Conservation (phyloP, 2,113 vertebrate genomes). For the Synodontis membranacea region DNA sequence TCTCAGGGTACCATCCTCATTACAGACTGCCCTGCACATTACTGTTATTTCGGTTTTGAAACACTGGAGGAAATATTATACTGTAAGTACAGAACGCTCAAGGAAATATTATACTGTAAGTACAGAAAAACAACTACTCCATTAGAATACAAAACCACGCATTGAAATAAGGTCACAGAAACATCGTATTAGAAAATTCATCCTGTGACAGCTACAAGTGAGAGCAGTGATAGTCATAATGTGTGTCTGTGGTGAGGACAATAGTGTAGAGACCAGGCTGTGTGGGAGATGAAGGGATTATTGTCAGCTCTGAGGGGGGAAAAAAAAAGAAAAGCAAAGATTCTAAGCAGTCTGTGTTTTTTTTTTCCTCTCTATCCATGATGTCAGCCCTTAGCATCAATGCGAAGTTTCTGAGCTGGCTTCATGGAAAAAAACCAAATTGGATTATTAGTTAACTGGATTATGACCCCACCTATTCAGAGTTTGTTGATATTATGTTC, state of each 20-base stretch:
- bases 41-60: not conserved
- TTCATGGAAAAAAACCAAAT: conserved; percentile 6
- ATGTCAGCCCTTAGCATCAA: conserved; percentile 14
- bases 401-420: not conserved
- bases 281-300: conserved; percentile 15
- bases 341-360: not conserved
- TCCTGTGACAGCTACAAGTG: not conserved
- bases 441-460: not conserved
- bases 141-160: not conserved
- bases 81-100: not conserved
- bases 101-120: not conserved
- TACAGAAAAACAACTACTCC: not conserved
- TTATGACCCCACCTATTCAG: not conserved
- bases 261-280: conserved; percentile 12
- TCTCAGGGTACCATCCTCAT: not conserved
- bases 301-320: conserved; percentile 13
- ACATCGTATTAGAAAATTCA: not conserved
- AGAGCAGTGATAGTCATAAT: not conserved
- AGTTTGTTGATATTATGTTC: not conserved
- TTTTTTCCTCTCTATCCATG: not conserved
- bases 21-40: not conserved
- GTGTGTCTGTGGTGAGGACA: not conserved
- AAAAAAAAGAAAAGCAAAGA: conserved; percentile 5
- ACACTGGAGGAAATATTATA: not conserved
- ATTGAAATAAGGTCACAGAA: not conserved